Evolutionary conservation across 2,888 invertebrate species (phyloP).

Genomic region (Sacculina carcini): DNA sequence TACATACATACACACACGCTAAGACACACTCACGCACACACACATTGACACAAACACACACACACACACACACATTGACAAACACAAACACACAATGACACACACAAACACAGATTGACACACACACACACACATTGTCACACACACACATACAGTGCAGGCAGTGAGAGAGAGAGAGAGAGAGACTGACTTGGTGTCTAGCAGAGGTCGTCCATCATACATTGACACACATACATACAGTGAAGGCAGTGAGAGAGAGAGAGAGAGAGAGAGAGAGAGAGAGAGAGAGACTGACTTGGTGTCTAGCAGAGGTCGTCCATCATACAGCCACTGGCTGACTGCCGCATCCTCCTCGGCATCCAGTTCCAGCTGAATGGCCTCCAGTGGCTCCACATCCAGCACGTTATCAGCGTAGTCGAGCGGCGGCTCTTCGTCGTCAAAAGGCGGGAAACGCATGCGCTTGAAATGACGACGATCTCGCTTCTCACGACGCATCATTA

Average conservation of each 20-base stretch:
- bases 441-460: conserved; percentile 97
- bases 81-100: too few species aligned
- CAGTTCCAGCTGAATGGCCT: conserved; percentile 94
- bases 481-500: conserved; percentile 99
- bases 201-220: conserved; percentile 84
- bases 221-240: too few species aligned
- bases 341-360: conserved; percentile 79
- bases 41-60: too few species aligned
- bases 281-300: conserved; percentile 33
- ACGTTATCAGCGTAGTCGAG: conserved; percentile 98
- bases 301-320: conserved; percentile 81
- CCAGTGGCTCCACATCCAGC: conserved; percentile 90
- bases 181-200: conserved; percentile 47
- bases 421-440: conserved; percentile 99
- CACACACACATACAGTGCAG: too few species aligned
- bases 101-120: too few species aligned
- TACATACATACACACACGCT: too few species aligned
- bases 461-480: conserved; percentile 95
- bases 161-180: background rate
- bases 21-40: too few species aligned
- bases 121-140: too few species aligned
- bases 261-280: background rate
- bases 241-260: too few species aligned
- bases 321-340: conserved; percentile 86
- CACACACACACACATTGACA: too few species aligned